These are phyloP conservation scores for Panagrolaimus sp. DNA, from an alignment of 1,140 invertebrate genomes.

Conservation along the genomic window DNA sequence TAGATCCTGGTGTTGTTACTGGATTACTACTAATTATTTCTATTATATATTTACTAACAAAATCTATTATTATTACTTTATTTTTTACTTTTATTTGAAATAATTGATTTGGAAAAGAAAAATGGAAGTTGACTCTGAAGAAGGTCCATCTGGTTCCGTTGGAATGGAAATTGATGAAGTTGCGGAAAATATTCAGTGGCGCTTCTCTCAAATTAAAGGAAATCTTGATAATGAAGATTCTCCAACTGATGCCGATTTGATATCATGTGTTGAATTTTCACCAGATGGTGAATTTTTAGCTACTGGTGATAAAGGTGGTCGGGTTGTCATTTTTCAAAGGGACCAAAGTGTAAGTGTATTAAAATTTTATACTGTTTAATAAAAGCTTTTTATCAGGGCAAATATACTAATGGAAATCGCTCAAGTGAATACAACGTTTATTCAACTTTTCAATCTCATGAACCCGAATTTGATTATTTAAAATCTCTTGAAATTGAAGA, in stretches of 20 bases:
- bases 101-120: slow-evolving; percentile 9
- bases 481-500: slow-evolving; percentile 99
- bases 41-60: background rate
- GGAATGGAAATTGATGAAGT: slow-evolving; percentile 12
- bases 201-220: slow-evolving; percentile 99
- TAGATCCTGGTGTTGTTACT: background rate
- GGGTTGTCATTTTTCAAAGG: slow-evolving; percentile 97
- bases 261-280: slow-evolving; percentile 99
- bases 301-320: slow-evolving; percentile 96
- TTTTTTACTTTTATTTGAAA: background rate
- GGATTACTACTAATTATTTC: background rate
- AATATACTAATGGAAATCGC: slow-evolving; percentile 53
- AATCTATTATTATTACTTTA: background rate
- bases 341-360: slow-evolving; percentile 68
- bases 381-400: slow-evolving; percentile 43
- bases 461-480: slow-evolving; percentile 99
- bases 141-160: background rate
- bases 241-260: slow-evolving; percentile 93
- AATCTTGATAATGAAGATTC: slow-evolving; percentile 86
- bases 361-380: slow-evolving; percentile 14
- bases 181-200: slow-evolving; percentile 88
- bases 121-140: slow-evolving; percentile 24
- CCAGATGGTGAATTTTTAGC: slow-evolving; percentile 95
- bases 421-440: slow-evolving; percentile 98
- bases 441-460: slow-evolving; percentile 98